Percentiles rank a stretch among this genome's conserved stretches.
These are phyloP conservation scores for Halotydeus destructor DNA, from an alignment of 1,140 invertebrate species.

Conservation along the genomic window DNA sequence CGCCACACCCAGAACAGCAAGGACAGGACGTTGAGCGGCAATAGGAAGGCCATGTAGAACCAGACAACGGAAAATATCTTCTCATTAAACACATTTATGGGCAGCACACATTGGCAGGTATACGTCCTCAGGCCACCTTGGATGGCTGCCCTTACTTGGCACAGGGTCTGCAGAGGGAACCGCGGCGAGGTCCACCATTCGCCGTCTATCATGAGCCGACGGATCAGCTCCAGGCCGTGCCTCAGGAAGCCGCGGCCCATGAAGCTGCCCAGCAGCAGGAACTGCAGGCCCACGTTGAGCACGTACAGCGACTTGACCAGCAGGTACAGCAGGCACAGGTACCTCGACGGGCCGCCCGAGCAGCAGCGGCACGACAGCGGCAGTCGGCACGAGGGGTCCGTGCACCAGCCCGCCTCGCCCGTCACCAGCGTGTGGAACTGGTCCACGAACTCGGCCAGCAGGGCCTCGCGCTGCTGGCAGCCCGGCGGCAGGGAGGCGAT, in stretches of 20 bases:
- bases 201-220: constrained; percentile 18
- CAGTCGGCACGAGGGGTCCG: constrained; percentile 21
- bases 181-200: constrained; percentile 26
- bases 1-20: constrained; percentile 26
- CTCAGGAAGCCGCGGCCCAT: constrained; percentile 23
- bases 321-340: constrained; percentile 26
- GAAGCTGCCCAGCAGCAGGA: constrained; percentile 26
- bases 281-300: constrained; percentile 26
- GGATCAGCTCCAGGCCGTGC: constrained; percentile 23
- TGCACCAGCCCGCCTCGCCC: constrained; percentile 23
- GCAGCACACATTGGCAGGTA: constrained; percentile 31
- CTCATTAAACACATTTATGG: constrained; percentile 34
- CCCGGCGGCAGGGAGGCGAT: constrained; percentile 24
- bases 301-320: constrained; percentile 27
- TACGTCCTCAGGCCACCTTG: constrained; percentile 24
- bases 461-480: constrained; percentile 24
- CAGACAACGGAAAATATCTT: constrained; percentile 31
- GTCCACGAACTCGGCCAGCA: constrained; percentile 25
- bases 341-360: constrained; percentile 23
- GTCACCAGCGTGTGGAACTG: constrained; percentile 25
- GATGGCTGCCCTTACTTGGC: constrained; percentile 24
- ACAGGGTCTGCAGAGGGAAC: constrained; percentile 25
- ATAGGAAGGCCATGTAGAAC: constrained; percentile 25
- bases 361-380: constrained; percentile 19
- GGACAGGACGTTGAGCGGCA: constrained; percentile 24